A percentile compares a stretch with the other conserved stretches of the same genome.
phyloP scores from a whole-genome alignment of 2,797 vertebrate genomes.

The Crocidura indochinensis region DNA sequence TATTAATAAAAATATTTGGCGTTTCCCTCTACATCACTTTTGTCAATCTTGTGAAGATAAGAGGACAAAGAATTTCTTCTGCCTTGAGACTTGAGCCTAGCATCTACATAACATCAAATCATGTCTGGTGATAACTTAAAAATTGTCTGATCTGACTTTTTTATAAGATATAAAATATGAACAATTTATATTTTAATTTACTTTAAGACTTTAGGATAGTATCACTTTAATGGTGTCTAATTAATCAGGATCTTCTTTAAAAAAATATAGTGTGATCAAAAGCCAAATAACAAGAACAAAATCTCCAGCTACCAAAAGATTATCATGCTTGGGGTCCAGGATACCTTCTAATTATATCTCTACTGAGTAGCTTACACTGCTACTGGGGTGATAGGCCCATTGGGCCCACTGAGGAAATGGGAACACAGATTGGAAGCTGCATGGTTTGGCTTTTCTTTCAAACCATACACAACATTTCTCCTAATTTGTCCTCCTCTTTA shows the following conservation, averaged over 20 bases:
- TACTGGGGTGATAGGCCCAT: not conserved
- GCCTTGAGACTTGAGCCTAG: not conserved
- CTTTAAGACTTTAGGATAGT: not conserved
- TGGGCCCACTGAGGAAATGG: not conserved
- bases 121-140: not conserved
- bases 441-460: not conserved
- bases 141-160: not conserved
- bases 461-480: not conserved
- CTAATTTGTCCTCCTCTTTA: slow-evolving; percentile 1
- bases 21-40: not conserved
- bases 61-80: not conserved
- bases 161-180: not conserved
- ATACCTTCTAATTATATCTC: not conserved
- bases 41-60: not conserved
- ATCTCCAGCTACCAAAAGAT: not conserved
- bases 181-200: not conserved
- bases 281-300: not conserved
- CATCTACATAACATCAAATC: too few species aligned
- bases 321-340: not conserved
- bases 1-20: not conserved
- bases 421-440: not conserved
- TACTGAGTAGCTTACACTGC: not conserved
- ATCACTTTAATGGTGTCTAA: not conserved
- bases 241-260: slow-evolving; percentile 31
- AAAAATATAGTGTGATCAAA: not conserved